Evolutionary conservation across 2,797 vertebrate species (phyloP), one percentile per base, ranked within the genome.

Genomic region (Gephyroberyx darwinii): DNA sequence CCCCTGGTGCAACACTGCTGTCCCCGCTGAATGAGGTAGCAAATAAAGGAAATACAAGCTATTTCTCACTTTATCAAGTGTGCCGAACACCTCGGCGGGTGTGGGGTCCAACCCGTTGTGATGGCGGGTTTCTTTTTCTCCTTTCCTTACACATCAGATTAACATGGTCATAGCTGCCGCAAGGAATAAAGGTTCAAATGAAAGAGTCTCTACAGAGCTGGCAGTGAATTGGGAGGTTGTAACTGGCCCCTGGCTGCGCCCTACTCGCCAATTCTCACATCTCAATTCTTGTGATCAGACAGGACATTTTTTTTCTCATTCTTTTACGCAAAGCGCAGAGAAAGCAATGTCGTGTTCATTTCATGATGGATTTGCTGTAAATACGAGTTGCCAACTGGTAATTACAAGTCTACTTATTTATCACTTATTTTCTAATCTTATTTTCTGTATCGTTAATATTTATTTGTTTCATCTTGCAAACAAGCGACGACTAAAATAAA

Each of bases 11-110:
- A 20, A 58, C 66, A 9, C 41, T 3, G 60, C 39, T 14, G 56
- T 45, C 69, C 54, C 71, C 13, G 2, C 31, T 67, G 63, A 64
- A 54, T 43, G 56, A 51, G 56, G 41, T 59, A 41, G 37, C 10
- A 12, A 41, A 8, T 60, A 17, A 45, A 45, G 39, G 19, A 30
- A 19, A 60, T 20, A 16, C 22, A 30, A 30, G 17, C 17, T 26
- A 63, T 14, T 5, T 45, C 14, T 14, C 63, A 68, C 56, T 43
- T 70, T 33, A 77, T 77, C 55, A 68, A 37, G 48, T 43, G 48
- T 52, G 39, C 61, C 69, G 43, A 80, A 61, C 59, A 39, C 37
- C 63, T 8, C 45, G 13, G 22, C 51, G 54, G 19, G 2, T 60
- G 12, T 60, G 58, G 22, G 58, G 37, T 16, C 2, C 4, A 1